phyloP scores from a whole-genome alignment of 2,113 vertebrate species.

The Zosterops japonicus region DNA sequence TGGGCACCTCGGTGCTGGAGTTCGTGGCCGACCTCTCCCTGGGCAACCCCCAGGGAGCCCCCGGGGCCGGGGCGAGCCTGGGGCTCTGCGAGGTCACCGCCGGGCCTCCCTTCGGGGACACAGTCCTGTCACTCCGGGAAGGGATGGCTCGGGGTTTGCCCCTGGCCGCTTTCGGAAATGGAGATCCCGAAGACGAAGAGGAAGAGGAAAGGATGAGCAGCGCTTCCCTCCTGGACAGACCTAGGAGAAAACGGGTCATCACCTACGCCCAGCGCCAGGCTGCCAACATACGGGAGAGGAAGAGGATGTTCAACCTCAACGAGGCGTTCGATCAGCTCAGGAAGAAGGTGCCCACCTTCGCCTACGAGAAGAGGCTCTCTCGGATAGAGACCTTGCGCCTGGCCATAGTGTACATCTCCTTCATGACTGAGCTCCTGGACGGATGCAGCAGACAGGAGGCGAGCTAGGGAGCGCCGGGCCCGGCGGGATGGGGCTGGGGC shows the following conservation, averaged over 20 bases:
- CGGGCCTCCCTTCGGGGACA: conserved; percentile 48
- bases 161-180: conserved; percentile 26
- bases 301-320: conserved; percentile 95
- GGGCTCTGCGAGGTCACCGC: conserved; percentile 64
- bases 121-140: conserved; percentile 8
- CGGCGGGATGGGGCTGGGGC: neutral
- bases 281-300: conserved; percentile 93
- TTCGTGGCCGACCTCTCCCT: conserved; percentile 79
- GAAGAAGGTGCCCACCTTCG: conserved; percentile 93
- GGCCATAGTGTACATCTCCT: conserved; percentile 96
- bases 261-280: conserved; percentile 91
- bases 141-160: conserved; percentile 6
- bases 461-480: neutral
- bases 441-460: conserved; percentile 18
- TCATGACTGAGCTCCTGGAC: conserved; percentile 94
- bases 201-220: conserved; percentile 35
- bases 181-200: conserved; percentile 46
- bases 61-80: neutral
- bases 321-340: conserved; percentile 94
- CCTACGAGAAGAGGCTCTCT: conserved; percentile 94
- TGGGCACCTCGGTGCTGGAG: conserved; percentile 72
- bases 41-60: conserved; percentile 31
- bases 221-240: conserved; percentile 64
- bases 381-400: conserved; percentile 94
- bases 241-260: conserved; percentile 88